phyloP scores from a whole-genome alignment of 2,888 invertebrate genomes.

The Lepidochitona cinerea region DNA sequence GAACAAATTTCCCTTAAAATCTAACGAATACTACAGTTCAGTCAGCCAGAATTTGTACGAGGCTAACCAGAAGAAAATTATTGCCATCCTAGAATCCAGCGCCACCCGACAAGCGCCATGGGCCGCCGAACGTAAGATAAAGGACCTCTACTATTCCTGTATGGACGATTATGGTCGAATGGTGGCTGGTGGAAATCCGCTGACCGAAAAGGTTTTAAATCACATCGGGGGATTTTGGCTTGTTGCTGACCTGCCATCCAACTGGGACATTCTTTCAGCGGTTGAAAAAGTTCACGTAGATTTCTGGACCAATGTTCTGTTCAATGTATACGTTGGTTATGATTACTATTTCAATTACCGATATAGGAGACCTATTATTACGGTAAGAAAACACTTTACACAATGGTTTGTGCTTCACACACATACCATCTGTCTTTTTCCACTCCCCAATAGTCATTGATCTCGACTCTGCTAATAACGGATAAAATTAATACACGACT shows the following conservation, averaged over 20 bases:
- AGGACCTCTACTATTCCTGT: constrained; percentile 76
- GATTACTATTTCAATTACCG: neutral
- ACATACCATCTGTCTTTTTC: too few relatives aligned
- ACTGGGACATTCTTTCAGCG: constrained; percentile 37
- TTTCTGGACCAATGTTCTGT: constrained; percentile 57
- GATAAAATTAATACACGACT: too few relatives aligned
- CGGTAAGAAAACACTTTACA: too few relatives aligned
- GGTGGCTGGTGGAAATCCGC: constrained; percentile 37
- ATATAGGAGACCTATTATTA: neutral
- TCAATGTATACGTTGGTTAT: constrained; percentile 25
- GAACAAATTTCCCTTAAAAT: constrained; percentile 30
- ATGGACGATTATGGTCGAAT: constrained; percentile 64
- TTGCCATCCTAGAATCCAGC: neutral
- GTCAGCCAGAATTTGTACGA: constrained; percentile 43
- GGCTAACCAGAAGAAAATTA: constrained; percentile 49
- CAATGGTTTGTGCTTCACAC: too few relatives aligned
- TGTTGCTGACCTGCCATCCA: constrained; percentile 30
- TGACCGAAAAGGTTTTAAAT: constrained; percentile 43
- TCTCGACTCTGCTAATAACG: too few relatives aligned
- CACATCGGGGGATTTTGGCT: constrained; percentile 55
- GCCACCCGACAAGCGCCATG: constrained; percentile 28
- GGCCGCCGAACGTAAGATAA: constrained; percentile 75
- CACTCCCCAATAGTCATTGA: too few relatives aligned
- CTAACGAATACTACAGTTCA: constrained; percentile 37
- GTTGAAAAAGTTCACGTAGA: constrained; percentile 50